Base-by-base conservation (phyloP, 2,113 vertebrate genomes). In the Misgurnus anguillicaudatus region DNA sequence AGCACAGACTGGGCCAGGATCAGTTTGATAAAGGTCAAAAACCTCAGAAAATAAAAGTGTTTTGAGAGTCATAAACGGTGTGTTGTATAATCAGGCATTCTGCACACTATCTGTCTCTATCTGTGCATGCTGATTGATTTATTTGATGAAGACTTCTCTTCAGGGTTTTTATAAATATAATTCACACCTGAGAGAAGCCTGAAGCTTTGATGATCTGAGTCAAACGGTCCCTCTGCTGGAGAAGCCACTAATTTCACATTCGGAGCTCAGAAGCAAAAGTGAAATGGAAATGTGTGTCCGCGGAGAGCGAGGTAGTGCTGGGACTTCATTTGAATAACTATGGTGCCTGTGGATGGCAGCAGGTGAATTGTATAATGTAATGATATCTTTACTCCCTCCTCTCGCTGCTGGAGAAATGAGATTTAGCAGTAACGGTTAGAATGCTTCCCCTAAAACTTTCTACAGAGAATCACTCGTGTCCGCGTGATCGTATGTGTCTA, bases 221-320 rank as follows among this genome's bases (percentile, higher is more conserved):
- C 55, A 80, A 80, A 75, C 53, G 24, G 78, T 80, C 82, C 74
- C 82, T 80, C 82, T 83, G 78, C 67, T 83, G 82, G 82, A 83
- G 65, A 73, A 48, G 45, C 21, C 48, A 47, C 73, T 83, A 45
- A 83, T 83, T 83, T 83, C 57, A 68, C 48, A 83, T 76, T 65
- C 65, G n/a, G 45, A 48, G 38, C 68, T 72, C 66, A 45, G 66
- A 75, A 79, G 36, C 48, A 21, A 68, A 31, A 80, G 76, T 63
- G 74, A 80, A 75, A 83, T 80, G 74, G 78, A 80, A 77, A 80
- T 80, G 70, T 77, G 79, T 73, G 71, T 67, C 78, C 62, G 5
- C 45, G 42, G 74, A 83, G 74, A 61, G 62, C 75, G 19, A 48
- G 81, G 64, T 62, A 58, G 65, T 74, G 71, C 55, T 73, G 82